Percentiles rank a stretch among this genome's conserved stretches.
phyloP scores from a whole-genome alignment of 2,797 vertebrate genomes.

The Chaetodon trifasciatus region DNA sequence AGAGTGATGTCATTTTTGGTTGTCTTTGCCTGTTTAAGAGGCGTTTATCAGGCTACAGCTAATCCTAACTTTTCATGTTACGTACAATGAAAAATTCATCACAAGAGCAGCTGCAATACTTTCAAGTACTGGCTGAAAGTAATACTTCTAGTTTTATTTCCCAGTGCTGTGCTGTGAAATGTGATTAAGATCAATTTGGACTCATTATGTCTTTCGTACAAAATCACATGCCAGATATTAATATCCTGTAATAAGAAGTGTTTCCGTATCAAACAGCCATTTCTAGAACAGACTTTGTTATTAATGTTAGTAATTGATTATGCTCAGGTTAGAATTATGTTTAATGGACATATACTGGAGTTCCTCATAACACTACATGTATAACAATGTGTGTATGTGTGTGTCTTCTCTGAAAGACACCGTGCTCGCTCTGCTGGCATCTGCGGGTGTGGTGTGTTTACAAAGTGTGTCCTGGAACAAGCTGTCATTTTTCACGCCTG shows the following conservation, averaged over 20 bases:
- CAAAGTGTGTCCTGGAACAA: slow-evolving; percentile 44
- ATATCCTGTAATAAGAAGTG: too few species aligned
- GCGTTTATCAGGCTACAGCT: not conserved
- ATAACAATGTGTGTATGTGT: too few species aligned
- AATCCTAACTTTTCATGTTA: too few species aligned
- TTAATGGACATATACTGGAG: not conserved
- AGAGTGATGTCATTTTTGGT: not conserved
- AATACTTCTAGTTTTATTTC: too few species aligned
- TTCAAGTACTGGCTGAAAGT: too few species aligned
- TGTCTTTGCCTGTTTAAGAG: not conserved
- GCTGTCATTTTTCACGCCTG: slow-evolving; percentile 39
- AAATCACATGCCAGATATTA: not conserved
- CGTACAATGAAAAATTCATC: too few species aligned
- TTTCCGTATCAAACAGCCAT: too few species aligned
- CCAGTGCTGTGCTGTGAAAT: not conserved
- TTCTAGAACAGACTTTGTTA: too few species aligned
- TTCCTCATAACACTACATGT: not conserved
- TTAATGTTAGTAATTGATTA: not conserved
- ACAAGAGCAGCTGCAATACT: too few species aligned
- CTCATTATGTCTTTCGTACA: not conserved
- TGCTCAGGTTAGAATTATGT: not conserved
- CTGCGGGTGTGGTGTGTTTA: slow-evolving; percentile 49
- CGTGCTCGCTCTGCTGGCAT: slow-evolving; percentile 10
- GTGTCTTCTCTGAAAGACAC: slow-evolving; percentile 6
- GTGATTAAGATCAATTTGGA: not conserved